Base-by-base conservation (phyloP, 2,888 invertebrate genomes). In the Mycalesis mineus region DNA sequence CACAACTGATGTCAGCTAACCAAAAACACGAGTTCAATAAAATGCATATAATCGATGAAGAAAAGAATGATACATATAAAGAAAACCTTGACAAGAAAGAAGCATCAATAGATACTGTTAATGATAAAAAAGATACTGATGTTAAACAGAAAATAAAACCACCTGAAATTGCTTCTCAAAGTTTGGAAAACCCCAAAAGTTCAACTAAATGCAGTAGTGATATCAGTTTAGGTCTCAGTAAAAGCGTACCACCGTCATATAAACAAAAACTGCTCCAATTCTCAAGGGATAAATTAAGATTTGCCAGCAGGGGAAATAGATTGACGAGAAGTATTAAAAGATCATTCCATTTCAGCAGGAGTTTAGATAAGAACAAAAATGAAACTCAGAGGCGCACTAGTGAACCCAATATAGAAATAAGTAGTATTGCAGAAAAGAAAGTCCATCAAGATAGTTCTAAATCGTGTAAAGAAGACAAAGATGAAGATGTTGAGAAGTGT, bases 181-280 rank as follows among this genome's bases (percentile, higher is more conserved):
- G 87, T 47, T 73, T 88, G 57, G 87, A 88, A 53, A 88, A 85
- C 66, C 88, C 88, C 0, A 87, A 87, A 68, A 84, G 80, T 67
- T 82, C 84, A 6, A 82, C 82, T 0, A 88, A 84, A 72, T 84
- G 84, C 56, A 85, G 82, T 48, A 86, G 82, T 58, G 88, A 86
- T 39, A 69, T 88, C 0, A 86, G 84, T 68, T 78, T 84, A 0
- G 88, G 85, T 0, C 70, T 91, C 0, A 90, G 90, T 62, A 91
- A 87, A 69, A 90, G 90, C 71, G 90, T 90, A 0, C 90, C 90
- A 2, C 90, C 90, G 0, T 89, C 90, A 1, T 91, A 90, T 58
- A 91, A 88, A 60, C 90, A 91, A 62, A 91, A 91, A 66, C 63
- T 90, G 56, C 62, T 90, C 39, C 90, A 90, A 62, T 90, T 90